Evolutionary conservation across 2,797 vertebrate species (phyloP), one percentile per base, ranked within the genome.

Genomic region (Geotrypetes seraphini): DNA sequence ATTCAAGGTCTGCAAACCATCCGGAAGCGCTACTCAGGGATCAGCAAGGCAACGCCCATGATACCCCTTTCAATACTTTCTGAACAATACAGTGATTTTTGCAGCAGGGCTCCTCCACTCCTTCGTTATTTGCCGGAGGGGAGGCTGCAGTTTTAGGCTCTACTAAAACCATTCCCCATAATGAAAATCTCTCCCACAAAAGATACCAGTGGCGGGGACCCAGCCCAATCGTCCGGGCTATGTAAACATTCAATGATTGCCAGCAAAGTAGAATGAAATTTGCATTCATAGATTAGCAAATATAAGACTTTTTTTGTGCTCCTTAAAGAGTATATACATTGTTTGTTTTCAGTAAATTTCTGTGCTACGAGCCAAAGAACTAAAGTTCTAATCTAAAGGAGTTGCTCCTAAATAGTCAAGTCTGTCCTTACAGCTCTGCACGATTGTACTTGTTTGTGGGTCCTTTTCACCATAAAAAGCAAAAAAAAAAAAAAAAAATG

Each of bases 191-290:
- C 61, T 58, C 60, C 61, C 72, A 63, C 66, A 75, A 68, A 75
- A 78, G 72, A 77, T 75, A 71, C 63, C 49, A 62, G 65, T 72
- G 33, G 61, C n/a, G n/a, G n/a, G n/a, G n/a, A n/a, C n/a, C n/a
- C n/a, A n/a, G n/a, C 69, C 71, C 73, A 65, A 74, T 60, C 75
- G 69, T 79, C 71, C 68, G 68, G 69, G 66, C 70, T 75, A 62
- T 78, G 73, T 75, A 78, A 82, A 79, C 70, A 75, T 67, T 71
- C 78, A 71, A 75, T 83, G 81, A 77, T 78, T 75, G 75, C 69
- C 72, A 71, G 73, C 76, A 76, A 75, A 71, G 73, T 69, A 69
- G 73, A 73, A 74, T 73, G 78, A 78, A 75, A 76, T 76, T 72
- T 68, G 66, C 66, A 66, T 74, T 77, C 79, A 60, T 52, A 59